These are phyloP conservation scores for Nomada hirtipes DNA, from an alignment of 2,888 invertebrate genomes.

Conservation along the genomic window DNA sequence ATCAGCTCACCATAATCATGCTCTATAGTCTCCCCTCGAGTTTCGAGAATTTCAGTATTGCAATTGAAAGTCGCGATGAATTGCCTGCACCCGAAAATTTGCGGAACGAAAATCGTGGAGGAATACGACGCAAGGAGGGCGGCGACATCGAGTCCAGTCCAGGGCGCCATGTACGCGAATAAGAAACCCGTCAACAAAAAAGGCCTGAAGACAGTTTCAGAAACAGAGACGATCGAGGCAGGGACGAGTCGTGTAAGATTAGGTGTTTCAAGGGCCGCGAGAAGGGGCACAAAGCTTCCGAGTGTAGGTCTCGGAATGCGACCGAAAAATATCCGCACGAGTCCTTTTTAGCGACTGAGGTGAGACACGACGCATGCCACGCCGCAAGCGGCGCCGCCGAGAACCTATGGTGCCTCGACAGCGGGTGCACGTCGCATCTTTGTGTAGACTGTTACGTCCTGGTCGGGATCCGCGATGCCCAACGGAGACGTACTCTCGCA, in stretches of 20 bases:
- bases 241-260: background rate
- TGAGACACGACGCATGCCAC: too few species aligned
- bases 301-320: too few species aligned
- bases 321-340: too few species aligned
- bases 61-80: slow-evolving; percentile 5
- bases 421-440: too few species aligned
- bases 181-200: background rate
- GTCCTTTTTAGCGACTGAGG: too few species aligned
- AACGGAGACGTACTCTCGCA: too few species aligned
- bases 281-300: background rate
- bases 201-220: background rate
- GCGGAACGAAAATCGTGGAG: background rate
- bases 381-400: too few species aligned
- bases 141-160: background rate
- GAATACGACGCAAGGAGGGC: background rate
- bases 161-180: background rate
- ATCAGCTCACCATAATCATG: background rate
- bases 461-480: too few species aligned
- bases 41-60: background rate
- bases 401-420: too few species aligned
- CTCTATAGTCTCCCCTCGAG: background rate
- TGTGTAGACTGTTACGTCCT: too few species aligned
- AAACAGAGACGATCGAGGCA: too few species aligned
- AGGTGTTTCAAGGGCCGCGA: background rate
- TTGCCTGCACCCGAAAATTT: background rate